Percentiles rank a stretch among this genome's conserved stretches.
Conservation (phyloP, 2,888 invertebrate genomes). For the Argynnis bischoffii region DNA sequence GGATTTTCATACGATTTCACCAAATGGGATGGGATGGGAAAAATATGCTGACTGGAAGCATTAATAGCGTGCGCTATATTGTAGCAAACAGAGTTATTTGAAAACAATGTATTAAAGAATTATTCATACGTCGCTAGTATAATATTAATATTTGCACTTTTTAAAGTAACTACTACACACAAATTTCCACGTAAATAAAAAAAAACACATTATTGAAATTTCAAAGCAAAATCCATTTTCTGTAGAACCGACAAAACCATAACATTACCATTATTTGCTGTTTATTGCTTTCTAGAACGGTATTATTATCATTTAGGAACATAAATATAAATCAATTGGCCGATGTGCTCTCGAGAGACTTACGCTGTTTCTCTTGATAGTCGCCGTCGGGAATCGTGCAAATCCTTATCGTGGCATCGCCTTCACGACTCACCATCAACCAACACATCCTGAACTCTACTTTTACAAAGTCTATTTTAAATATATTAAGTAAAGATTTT, state of each 20-base stretch:
- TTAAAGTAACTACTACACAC: no score
- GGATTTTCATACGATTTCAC: no score
- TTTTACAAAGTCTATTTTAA: neutral
- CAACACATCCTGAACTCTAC: neutral
- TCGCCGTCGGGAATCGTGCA: conserved; percentile 61
- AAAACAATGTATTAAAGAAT: no score
- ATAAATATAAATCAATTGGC: conserved; percentile 15
- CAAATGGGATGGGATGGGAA: no score
- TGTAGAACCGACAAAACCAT: neutral
- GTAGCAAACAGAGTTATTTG: no score
- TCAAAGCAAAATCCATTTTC: no score
- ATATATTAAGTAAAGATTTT: neutral
- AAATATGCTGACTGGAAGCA: no score
- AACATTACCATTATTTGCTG: neutral
- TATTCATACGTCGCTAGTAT: no score
- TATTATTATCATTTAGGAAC: conserved; percentile 9
- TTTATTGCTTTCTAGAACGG: neutral
- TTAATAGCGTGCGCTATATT: no score
- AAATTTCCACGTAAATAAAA: no score
- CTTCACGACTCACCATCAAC: conserved; percentile 53
- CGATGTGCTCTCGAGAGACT: conserved; percentile 39
- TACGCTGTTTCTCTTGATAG: conserved; percentile 40
- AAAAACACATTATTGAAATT: no score
- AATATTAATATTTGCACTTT: no score
- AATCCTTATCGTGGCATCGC: conserved; percentile 66